phyloP scores from a whole-genome alignment of 2,888 invertebrate species.

The Heliconius cydno region DNA sequence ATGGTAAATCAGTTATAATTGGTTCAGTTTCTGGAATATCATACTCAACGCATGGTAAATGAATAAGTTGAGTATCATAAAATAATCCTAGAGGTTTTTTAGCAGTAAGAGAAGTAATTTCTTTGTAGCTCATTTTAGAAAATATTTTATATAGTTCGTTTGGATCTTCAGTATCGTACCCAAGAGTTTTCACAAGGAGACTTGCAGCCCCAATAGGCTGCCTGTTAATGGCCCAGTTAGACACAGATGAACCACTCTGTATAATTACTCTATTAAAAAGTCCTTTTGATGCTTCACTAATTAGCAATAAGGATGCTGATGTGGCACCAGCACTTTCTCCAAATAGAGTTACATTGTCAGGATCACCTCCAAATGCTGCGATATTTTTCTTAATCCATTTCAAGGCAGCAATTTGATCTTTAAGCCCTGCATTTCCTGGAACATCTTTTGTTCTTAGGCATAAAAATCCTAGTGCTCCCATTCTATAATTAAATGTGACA shows the following conservation, averaged over 20 bases:
- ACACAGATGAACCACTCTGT: slow-evolving; percentile 70
- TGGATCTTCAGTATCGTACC: slow-evolving; percentile 64
- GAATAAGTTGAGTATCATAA: slow-evolving; percentile 69
- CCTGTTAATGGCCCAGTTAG: slow-evolving; percentile 72
- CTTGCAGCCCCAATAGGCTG: slow-evolving; percentile 68
- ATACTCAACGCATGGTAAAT: slow-evolving; percentile 73
- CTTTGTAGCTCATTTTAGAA: slow-evolving; percentile 57
- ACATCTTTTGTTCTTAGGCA: slow-evolving; percentile 74
- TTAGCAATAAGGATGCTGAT: slow-evolving; percentile 64
- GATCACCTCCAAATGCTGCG: slow-evolving; percentile 74
- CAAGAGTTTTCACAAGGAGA: slow-evolving; percentile 66
- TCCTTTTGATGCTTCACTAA: slow-evolving; percentile 64
- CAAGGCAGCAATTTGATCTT: slow-evolving; percentile 76
- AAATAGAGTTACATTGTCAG: slow-evolving; percentile 73
- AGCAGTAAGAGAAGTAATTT: slow-evolving; percentile 59
- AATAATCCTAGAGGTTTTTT: slow-evolving; percentile 65
- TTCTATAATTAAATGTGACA: slow-evolving; percentile 75
- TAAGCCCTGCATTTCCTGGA: slow-evolving; percentile 75
- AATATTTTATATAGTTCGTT: slow-evolving; percentile 68
- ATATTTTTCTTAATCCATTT: slow-evolving; percentile 76
- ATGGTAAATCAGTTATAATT: slow-evolving; percentile 68
- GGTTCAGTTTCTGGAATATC: slow-evolving; percentile 63
- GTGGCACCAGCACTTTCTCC: slow-evolving; percentile 76
- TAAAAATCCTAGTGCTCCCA: slow-evolving; percentile 71
- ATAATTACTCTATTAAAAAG: slow-evolving; percentile 70